phyloP scores from a whole-genome alignment of 2,797 vertebrate species.

The Coccyzus lansbergi region DNA sequence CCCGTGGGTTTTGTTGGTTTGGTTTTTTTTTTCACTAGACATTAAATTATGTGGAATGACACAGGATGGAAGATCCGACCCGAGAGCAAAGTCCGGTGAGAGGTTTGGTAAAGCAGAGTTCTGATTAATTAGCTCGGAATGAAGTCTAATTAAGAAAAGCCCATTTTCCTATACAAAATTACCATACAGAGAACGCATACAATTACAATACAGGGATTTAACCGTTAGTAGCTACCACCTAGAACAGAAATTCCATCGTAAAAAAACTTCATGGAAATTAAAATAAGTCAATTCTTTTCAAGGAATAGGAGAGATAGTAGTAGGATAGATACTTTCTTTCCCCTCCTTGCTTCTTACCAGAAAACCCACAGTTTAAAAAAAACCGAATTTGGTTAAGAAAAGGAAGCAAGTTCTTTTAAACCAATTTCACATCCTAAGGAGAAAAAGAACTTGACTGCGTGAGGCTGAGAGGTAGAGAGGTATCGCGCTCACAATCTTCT shows the following conservation, averaged over 20 bases:
- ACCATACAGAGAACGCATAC: not conserved
- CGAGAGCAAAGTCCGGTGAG: slow-evolving; percentile 21
- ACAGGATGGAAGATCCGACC: slow-evolving; percentile 12
- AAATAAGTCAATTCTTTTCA: slow-evolving; percentile 44
- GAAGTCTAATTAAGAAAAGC: not conserved
- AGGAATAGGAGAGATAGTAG: too few relatives aligned
- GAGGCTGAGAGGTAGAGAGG: slow-evolving; percentile 74
- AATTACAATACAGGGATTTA: not conserved
- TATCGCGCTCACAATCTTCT: slow-evolving; percentile 66
- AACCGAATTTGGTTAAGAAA: slow-evolving; percentile 34
- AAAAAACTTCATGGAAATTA: slow-evolving; percentile 26
- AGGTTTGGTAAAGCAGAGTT: slow-evolving; percentile 58
- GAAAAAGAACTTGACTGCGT: slow-evolving; percentile 35
- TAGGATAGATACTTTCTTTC: too few relatives aligned
- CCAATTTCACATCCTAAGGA: not conserved
- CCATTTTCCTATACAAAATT: slow-evolving; percentile 57
- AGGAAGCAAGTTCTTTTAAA: slow-evolving; percentile 23
- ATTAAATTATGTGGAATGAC: not conserved
- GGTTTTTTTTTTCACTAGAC: not conserved
- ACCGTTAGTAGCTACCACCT: slow-evolving; percentile 16
- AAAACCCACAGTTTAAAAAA: too few relatives aligned
- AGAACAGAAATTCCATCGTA: slow-evolving; percentile 36
- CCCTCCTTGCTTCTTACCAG: too few relatives aligned
- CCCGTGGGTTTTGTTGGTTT: fast-evolving
- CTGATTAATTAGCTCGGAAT: slow-evolving; percentile 16